Conservation (phyloP, 2,113 vertebrate genomes). For the Chrysochloris asiatica region DNA sequence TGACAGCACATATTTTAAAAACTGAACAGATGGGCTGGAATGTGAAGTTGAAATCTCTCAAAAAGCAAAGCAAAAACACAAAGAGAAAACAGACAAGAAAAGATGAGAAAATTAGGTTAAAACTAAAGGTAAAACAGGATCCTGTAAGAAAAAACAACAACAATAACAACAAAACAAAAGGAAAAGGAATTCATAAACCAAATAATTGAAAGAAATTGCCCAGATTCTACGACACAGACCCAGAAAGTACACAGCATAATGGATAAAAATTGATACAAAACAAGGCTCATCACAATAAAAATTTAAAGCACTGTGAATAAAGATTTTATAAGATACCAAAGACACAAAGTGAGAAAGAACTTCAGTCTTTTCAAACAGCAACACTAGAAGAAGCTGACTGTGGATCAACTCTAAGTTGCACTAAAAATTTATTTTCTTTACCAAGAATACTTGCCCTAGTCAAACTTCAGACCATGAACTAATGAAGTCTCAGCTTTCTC, state of each 20-base stretch:
- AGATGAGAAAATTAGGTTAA: slow-evolving; percentile 16
- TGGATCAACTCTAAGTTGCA: background rate
- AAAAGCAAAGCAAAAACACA: slow-evolving; percentile 53
- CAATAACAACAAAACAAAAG: no score
- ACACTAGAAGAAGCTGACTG: background rate
- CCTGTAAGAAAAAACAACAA: background rate
- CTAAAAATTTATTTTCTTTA: background rate
- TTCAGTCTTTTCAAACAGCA: slow-evolving; percentile 12
- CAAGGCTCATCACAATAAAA: background rate
- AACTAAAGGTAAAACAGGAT: background rate
- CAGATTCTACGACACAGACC: background rate
- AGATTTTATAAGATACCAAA: slow-evolving; percentile 22
- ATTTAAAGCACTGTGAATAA: slow-evolving; percentile 12
- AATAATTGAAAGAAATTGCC: slow-evolving; percentile 23
- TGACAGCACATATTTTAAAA: slow-evolving; percentile 32
- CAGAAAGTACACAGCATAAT: background rate
- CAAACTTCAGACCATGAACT: background rate
- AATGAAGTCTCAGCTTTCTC: background rate
- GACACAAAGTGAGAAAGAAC: slow-evolving; percentile 9
- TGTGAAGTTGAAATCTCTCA: slow-evolving; percentile 11
- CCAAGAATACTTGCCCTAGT: background rate
- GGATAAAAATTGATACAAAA: background rate
- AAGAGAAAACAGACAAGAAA: background rate
- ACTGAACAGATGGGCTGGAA: slow-evolving; percentile 10
- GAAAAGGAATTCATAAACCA: background rate